Evolutionary conservation across 2,113 vertebrate species (phyloP).

Genomic region (Neolamprologus cancellatus): DNA sequence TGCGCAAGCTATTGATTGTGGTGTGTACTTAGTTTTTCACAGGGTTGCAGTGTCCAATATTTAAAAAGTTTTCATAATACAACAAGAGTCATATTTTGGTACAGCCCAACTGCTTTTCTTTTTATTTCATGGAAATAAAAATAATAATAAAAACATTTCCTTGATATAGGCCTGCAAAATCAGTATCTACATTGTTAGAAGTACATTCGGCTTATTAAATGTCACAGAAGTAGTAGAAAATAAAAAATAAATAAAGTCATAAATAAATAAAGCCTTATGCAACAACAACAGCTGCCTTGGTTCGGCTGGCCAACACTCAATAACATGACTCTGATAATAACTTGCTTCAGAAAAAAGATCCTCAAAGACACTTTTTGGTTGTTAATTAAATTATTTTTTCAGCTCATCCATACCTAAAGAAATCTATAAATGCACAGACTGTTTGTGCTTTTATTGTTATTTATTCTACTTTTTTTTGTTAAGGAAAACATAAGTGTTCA

Average conservation of each 20-base stretch:
- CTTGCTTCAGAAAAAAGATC: neutral
- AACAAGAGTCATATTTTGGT: neutral
- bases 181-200: neutral
- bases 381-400: neutral
- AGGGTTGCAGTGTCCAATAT: neutral
- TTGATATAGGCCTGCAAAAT: neutral
- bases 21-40: neutral
- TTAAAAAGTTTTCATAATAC: neutral
- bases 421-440: neutral
- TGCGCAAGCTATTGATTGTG: neutral
- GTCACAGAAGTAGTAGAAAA: neutral
- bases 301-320: neutral
- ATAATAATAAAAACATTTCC: neutral
- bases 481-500: neutral
- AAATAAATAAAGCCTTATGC: neutral
- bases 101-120: neutral
- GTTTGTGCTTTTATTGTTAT: neutral
- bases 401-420: neutral
- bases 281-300: neutral
- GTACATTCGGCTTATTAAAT: neutral
- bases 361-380: neutral
- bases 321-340: neutral
- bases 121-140: neutral
- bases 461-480: neutral
- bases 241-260: neutral